A percentile compares a stretch with the other conserved stretches of the same genome.
These are phyloP conservation scores for Stenchaetothrips biformis DNA, from an alignment of 2,888 invertebrate genomes.

Conservation along the genomic window DNA sequence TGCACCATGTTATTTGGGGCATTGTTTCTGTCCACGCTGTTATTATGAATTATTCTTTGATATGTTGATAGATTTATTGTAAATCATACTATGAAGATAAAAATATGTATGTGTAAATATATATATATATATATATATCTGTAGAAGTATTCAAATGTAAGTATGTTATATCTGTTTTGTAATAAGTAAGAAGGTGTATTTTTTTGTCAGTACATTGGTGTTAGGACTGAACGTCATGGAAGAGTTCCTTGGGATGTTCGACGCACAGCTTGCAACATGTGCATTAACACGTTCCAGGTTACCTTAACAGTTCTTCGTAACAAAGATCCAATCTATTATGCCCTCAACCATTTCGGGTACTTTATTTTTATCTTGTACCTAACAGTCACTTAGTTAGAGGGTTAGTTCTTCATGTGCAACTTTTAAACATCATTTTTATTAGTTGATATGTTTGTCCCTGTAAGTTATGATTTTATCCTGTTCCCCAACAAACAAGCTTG, in stretches of 20 bases:
- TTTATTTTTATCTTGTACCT: not conserved
- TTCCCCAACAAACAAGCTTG: too few species aligned
- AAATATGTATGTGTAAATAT: slow-evolving; percentile 6
- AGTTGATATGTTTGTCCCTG: too few species aligned
- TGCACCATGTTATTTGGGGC: not conserved
- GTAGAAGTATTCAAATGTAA: slow-evolving; percentile 14
- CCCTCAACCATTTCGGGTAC: not conserved
- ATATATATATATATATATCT: not conserved
- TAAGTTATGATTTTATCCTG: too few species aligned
- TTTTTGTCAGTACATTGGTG: not conserved
- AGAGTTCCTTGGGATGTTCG: not conserved
- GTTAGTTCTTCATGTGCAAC: slow-evolving; percentile 5
- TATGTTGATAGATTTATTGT: slow-evolving; percentile 13
- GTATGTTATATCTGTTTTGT: not conserved
- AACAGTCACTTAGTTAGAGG: not conserved
- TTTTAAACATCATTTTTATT: not conserved
- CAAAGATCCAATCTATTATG: not conserved
- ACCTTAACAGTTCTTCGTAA: not conserved
- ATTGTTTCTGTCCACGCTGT: slow-evolving; percentile 18
- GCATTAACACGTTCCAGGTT: not conserved
- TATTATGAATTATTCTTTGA: not conserved
- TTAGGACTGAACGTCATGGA: not conserved
- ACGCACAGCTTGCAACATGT: not conserved
- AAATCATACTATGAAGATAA: slow-evolving; percentile 1
- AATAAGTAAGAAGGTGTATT: not conserved